Base-by-base conservation (phyloP, 2,888 invertebrate genomes). In the Leucania comma region DNA sequence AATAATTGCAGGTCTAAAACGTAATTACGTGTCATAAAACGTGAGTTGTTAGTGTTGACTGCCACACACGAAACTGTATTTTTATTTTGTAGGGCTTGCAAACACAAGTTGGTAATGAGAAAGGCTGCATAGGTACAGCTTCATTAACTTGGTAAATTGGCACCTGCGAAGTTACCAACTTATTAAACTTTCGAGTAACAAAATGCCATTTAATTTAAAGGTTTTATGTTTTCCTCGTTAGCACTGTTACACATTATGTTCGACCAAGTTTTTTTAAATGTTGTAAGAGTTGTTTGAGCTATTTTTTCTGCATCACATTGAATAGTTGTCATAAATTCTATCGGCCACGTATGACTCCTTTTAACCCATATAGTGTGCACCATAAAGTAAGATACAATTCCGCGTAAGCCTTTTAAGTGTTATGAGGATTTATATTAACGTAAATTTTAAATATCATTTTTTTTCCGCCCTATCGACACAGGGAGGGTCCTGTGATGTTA, bases 21-120 rank as follows among this genome's bases (percentile, higher is more conserved):
- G 79, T 90, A 89, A 92, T 92, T 87, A 90, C 85, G 76, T 86
- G 88, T 88, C 89, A 88, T 90, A 90, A 91, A 90, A 78, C 81
- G 76, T 81, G 79, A 88, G 87, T 91, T 89, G 88, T 92, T 90
- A 89, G 78, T 86, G 77, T 81, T 80, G 81, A 68, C 80, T 74
- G 78, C 76, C 81, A 81, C 84, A 85, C 81, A 85, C 81, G 72
- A 71, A 62, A 66, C 59, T 64, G 35, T 26, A 50, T 66, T 71
- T 79, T 68, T 54, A 62, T 66, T 76, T 63, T 22, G 10, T 50
- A 22, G 46, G 50, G 54, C 35, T 50, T 58, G 48, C 22, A 53
- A 74, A 74, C 29, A 24, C 35, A 48, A 51, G 14, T 56, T 46
- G 24, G 17, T 20, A 32, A 72, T 68, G 54, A 65, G 58, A 24